These are phyloP conservation scores for Coleophora deauratella DNA, from an alignment of 2,888 invertebrate genomes.

Conservation along the genomic window DNA sequence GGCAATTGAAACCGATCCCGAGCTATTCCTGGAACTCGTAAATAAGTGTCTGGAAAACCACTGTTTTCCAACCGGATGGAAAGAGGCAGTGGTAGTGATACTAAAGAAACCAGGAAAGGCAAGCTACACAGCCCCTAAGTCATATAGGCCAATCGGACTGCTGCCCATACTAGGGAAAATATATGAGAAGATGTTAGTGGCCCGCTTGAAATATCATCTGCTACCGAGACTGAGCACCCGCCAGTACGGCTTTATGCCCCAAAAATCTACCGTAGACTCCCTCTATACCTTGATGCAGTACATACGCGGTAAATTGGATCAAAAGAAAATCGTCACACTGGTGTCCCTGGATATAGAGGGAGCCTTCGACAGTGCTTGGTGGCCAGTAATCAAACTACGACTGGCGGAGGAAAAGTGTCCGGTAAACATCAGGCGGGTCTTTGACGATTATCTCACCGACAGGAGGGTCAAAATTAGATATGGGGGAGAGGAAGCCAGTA, in stretches of 20 bases:
- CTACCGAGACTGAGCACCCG: constrained; percentile 2
- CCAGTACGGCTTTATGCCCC: constrained; percentile 15
- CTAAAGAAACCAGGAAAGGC: constrained; percentile 7
- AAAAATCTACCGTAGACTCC: constrained; percentile 4
- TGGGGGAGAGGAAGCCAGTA: not conserved
- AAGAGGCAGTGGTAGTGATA: constrained; percentile 2
- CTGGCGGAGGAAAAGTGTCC: constrained; percentile 9
- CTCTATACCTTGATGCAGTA: constrained; percentile 3
- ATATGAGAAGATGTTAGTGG: constrained; percentile 10
- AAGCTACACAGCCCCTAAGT: constrained; percentile 1
- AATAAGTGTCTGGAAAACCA: constrained; percentile 4
- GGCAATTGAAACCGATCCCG: constrained; percentile 7
- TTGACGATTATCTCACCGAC: constrained; percentile 5
- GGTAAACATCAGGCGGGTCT: constrained; percentile 4
- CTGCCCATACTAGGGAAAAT: constrained; percentile 11
- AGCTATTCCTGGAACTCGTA: not conserved
- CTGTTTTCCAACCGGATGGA: constrained; percentile 10
- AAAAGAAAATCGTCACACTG: constrained; percentile 3
- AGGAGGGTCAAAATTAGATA: not conserved
- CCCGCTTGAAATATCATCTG: constrained; percentile 2
- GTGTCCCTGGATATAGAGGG: constrained; percentile 13
- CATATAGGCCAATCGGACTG: constrained; percentile 12
- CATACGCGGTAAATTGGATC: not conserved
- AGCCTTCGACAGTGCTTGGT: constrained; percentile 9
- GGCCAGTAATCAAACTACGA: constrained; percentile 10